Base-by-base conservation (phyloP, 53 echinoderm and acorn worm species). In the Echinarachnius parma region DNA sequence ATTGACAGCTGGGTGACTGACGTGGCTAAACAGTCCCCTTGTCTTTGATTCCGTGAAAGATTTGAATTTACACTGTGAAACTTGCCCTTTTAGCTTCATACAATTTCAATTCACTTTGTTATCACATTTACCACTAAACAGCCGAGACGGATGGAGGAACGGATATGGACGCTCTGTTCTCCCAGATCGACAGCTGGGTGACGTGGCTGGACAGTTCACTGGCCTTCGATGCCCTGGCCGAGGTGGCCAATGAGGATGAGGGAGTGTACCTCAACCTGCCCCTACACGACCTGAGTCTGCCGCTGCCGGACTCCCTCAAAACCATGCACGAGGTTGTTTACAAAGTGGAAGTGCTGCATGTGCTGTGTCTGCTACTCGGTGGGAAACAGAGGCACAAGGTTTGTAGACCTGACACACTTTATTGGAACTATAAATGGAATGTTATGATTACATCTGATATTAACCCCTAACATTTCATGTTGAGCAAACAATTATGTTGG, bases 361-460 rank as follows among this genome's bases (percentile, higher is more conserved):
- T 98, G 5, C 80, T 98, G 13, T 98, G 98, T 71, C 81, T 98
- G 35, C 86, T 98, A 15, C 75, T 98, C 3, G 88, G 87, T 29
- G 98, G 98, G 13, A 98, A 98, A 59, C 98, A 98, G 44, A 88
- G 98, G 50, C 88, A 92, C 59, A 98, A 86, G 91, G 98, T 98
- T 78, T 9, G 77, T 21, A 22, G 9, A 10, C 28, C 14, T 59
- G 7, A 48, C 15, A 16, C 1, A 58, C 33, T 18, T 26, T 26
- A 9, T 26, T n/a, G n/a, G n/a, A n/a, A n/a, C n/a, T n/a, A n/a
- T n/a, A n/a, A n/a, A n/a, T n/a, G n/a, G n/a, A n/a, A n/a, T n/a
- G n/a, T n/a, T n/a, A n/a, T n/a, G n/a, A n/a, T n/a, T n/a, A n/a
- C n/a, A n/a, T n/a, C n/a, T n/a, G n/a, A n/a, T n/a, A n/a, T n/a